Evolutionary conservation across 2,888 invertebrate species (phyloP), one percentile per base, ranked within the genome.

Genomic region (Patella depressa): DNA sequence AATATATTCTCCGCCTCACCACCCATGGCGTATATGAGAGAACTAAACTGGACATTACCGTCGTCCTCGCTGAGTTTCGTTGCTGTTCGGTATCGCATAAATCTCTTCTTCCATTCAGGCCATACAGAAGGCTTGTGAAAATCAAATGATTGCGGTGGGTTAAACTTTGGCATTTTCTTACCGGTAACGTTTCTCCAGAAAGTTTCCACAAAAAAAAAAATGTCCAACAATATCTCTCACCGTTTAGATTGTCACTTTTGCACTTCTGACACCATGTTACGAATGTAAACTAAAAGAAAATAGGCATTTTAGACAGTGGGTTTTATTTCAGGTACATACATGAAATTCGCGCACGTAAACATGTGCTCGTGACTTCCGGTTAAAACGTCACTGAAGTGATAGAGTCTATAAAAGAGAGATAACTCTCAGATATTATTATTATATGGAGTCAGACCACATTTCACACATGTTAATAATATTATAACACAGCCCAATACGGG

Each of bases 191-290:
- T 19, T 17, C 57, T 57, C 29, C 24, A 15, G n/a, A 19, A 73
- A 54, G 19, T 54, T 55, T 34, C 34, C 34, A 34, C 34, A 5
- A 5, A 24, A 65, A 24, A 65, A n/a, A n/a, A 65, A 24, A 19
- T 65, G 19, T 24, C 65, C 65, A 65, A 65, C 15, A 19, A 65
- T 19, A 65, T 12, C 19, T 65, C 19, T 19, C 24, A 11, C 24
- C 7, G 4, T 9, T 65, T 65, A 9, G 17, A 29, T 9, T 17
- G 17, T 54, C 15, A 29, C 34, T 14, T 19, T n/a, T 11, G 29
- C 57, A 77, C 76, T 73, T 75, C 76, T 80, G 76, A 78, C 74
- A 78, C 77, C 78, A 80, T 78, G 73, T 77, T 59, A 69, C 57
- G 74, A 72, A 19, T 65, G n/a, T 65, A 65, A 29, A 29, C 29